Evolutionary conservation across 2,888 invertebrate genomes (phyloP).

Genomic region (Dorcus hopei): DNA sequence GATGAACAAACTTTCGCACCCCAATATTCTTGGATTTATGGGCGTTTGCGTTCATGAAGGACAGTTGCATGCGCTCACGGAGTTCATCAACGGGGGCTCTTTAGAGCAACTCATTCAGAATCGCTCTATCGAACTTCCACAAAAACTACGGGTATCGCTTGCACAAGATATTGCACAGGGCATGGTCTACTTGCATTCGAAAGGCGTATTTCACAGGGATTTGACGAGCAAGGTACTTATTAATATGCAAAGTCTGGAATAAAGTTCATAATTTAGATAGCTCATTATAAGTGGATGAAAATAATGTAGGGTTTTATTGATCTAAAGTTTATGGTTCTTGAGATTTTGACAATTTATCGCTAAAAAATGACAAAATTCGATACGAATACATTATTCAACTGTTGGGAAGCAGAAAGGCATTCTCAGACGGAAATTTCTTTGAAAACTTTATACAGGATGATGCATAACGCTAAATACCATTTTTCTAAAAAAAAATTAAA

Average conservation of each 20-base stretch:
- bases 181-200: conserved; percentile 89
- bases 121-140: conserved; percentile 68
- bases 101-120: conserved; percentile 87
- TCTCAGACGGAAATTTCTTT: too few relatives aligned
- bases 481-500: too few relatives aligned
- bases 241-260: neutral
- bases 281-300: too few relatives aligned
- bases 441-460: too few relatives aligned
- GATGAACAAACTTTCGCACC: conserved; percentile 92
- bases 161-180: conserved; percentile 87
- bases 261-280: too few relatives aligned
- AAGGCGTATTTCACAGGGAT: conserved; percentile 92
- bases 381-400: too few relatives aligned
- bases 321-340: too few relatives aligned
- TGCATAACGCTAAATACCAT: too few relatives aligned
- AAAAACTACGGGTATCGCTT: conserved; percentile 75
- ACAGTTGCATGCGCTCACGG: conserved; percentile 91
- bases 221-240: conserved; percentile 83
- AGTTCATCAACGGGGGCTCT: conserved; percentile 94
- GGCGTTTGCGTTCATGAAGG: conserved; percentile 96
- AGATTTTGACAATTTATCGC: too few relatives aligned
- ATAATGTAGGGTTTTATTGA: too few relatives aligned
- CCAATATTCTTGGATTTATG: conserved; percentile 92
- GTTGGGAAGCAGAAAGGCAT: too few relatives aligned
- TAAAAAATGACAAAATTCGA: too few relatives aligned